Conservation (phyloP, 2,888 invertebrate genomes). For the Julus scandinavius region DNA sequence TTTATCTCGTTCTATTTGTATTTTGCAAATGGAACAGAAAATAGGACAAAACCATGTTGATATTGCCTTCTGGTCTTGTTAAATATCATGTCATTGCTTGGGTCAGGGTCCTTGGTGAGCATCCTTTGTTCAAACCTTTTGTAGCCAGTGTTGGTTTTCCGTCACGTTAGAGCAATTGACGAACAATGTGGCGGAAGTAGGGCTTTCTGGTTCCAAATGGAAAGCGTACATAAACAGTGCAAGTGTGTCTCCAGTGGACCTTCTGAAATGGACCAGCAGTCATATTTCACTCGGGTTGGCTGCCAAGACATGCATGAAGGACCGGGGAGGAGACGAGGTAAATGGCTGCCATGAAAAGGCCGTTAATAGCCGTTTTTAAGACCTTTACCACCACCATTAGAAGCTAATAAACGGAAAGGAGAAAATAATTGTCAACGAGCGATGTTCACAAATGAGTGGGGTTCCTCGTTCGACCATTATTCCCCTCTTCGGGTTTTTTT, state of each 20-base stretch:
- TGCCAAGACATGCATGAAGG: conserved; percentile 44
- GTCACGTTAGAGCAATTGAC: conserved; percentile 9
- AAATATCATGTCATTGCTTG: background rate
- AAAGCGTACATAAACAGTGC: conserved; percentile 26
- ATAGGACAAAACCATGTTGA: too few relatives aligned
- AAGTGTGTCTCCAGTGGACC: conserved; percentile 6
- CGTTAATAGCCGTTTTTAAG: conserved; percentile 49
- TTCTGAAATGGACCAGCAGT: conserved; percentile 43
- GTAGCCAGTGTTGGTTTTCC: conserved; percentile 1
- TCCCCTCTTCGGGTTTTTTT: conserved; percentile 5
- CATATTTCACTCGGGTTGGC: conserved; percentile 47
- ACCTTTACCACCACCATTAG: conserved; percentile 50
- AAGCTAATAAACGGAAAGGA: conserved; percentile 48
- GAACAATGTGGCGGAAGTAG: conserved; percentile 18
- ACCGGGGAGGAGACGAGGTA: conserved; percentile 48
- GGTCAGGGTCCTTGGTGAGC: background rate
- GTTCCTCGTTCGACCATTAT: conserved; percentile 25
- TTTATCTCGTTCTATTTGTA: too few relatives aligned
- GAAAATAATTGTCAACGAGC: conserved; percentile 48
- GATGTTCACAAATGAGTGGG: conserved; percentile 31
- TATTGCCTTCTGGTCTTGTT: background rate
- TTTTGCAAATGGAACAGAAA: too few relatives aligned
- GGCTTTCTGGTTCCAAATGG: conserved; percentile 4
- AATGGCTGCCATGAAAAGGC: conserved; percentile 43
- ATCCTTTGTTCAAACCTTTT: background rate